A percentile compares a stretch with the other conserved stretches of the same genome.
phyloP scores from a whole-genome alignment of 2,113 vertebrate species.

The Mastomys coucha region DNA sequence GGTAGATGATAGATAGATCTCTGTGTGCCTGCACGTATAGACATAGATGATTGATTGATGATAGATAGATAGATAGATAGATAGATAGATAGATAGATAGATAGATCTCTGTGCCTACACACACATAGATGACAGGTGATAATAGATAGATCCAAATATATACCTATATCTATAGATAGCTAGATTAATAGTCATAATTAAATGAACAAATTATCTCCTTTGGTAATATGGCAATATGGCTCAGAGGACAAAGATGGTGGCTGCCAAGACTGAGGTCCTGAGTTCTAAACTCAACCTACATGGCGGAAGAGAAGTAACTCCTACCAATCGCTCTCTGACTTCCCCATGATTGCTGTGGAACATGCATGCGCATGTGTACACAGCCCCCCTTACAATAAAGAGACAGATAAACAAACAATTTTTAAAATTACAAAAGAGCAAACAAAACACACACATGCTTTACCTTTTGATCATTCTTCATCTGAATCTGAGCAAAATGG shows the following conservation, averaged over 20 bases:
- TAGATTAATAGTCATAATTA: background rate
- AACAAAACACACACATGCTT: background rate
- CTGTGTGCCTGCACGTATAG: no score
- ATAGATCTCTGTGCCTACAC: background rate
- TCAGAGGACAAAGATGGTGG: background rate
- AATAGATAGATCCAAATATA: background rate
- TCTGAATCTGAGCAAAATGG: background rate
- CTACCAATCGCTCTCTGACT: background rate
- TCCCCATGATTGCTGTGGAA: background rate
- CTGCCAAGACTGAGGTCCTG: background rate
- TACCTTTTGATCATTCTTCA: background rate
- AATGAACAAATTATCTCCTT: background rate
- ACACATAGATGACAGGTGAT: no score
- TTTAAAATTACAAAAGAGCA: background rate
- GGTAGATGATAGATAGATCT: background rate
- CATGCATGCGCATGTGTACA: background rate
- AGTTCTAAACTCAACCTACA: background rate
- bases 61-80: background rate
- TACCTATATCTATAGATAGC: background rate
- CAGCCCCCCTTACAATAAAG: background rate
- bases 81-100: background rate
- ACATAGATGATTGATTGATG: background rate
- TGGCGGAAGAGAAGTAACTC: background rate
- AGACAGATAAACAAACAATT: background rate
- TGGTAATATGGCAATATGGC: background rate